Evolutionary conservation across 2,113 vertebrate species (phyloP), one percentile per base, ranked within the genome.

Genomic region (Rhegmatorhina hoffmannsi): DNA sequence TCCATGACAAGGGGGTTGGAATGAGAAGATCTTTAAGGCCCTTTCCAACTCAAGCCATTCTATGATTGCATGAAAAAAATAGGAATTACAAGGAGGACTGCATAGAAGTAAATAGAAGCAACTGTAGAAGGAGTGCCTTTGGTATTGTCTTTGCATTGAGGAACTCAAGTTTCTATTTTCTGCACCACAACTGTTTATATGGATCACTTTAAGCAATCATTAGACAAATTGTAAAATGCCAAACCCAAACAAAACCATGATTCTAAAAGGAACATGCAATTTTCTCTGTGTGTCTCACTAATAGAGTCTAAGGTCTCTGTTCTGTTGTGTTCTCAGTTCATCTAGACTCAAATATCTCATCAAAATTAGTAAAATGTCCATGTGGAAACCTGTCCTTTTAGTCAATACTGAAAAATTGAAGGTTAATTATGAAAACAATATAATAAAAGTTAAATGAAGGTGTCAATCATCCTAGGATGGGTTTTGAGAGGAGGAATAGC

Each of bases 1-100:
- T 2, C 19, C 3, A 0, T 29, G 28, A 7, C 44, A 34, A 15
- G 14, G 14, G 9, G 7, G 14, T 6, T 46, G 31, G 23, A 47
- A 47, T 16, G 11, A 18, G 14, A n/a, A 59, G 28, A 40, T 38
- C 19, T 53, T 25, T 31, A 47, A 20, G 10, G 24, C 17, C 7
- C 1, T 9, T 62, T 46, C 59, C n/a, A 38, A 60, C 24, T 21
- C 28, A 76, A 75, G 29, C 4, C 2, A 15, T 31, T 55, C n/a
- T 18, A 40, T 60, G 24, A 26, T 21, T 55, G 2, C 40, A 26
- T 34, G 40, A 55, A 53, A 77, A 77, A 66, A 31, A 21, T 3
- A 66, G 2, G 21, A 53, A 77, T 59, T 24, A 11, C 55, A 53
- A 60, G 4, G 36, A 68, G 10, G 17, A 5, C 6, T 28, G 66